Evolutionary conservation across 1,140 invertebrate genomes (phyloP).

Genomic region (Nephila pilipes): DNA sequence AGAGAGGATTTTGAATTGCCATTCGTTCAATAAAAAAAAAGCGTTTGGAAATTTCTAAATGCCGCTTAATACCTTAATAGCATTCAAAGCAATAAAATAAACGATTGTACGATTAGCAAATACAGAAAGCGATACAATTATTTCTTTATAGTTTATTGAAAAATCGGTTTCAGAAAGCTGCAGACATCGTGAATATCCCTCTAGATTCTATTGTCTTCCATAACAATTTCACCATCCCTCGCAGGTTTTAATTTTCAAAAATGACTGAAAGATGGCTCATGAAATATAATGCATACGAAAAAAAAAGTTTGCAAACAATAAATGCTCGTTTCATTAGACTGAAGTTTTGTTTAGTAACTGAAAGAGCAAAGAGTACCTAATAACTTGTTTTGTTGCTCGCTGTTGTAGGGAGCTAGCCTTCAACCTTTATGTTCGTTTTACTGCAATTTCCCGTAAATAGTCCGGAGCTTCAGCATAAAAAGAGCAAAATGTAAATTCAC

Average conservation of each 20-base stretch:
- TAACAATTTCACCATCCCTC: not conserved
- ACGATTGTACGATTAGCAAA: not conserved
- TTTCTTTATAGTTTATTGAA: not conserved
- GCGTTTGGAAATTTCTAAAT: no score
- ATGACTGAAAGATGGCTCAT: not conserved
- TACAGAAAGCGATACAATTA: not conserved
- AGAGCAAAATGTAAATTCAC: slow-evolving; percentile 45
- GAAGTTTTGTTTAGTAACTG: not conserved
- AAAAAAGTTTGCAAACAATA: slow-evolving; percentile 1
- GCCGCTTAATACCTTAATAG: no score
- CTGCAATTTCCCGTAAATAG: slow-evolving; percentile 41
- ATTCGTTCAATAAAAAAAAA: no score
- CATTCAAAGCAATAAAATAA: not conserved
- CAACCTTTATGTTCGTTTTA: not conserved
- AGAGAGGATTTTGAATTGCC: no score
- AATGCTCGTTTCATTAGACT: not conserved
- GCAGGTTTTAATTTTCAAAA: not conserved
- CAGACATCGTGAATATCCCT: not conserved
- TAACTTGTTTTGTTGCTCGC: slow-evolving; percentile 21
- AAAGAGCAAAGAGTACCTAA: not conserved
- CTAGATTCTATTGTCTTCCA: not conserved
- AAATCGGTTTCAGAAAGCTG: not conserved
- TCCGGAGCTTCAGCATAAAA: not conserved
- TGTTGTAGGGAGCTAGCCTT: not conserved
- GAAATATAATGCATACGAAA: not conserved